Conservation (phyloP, 2,888 invertebrate species). For the Leucania comma region DNA sequence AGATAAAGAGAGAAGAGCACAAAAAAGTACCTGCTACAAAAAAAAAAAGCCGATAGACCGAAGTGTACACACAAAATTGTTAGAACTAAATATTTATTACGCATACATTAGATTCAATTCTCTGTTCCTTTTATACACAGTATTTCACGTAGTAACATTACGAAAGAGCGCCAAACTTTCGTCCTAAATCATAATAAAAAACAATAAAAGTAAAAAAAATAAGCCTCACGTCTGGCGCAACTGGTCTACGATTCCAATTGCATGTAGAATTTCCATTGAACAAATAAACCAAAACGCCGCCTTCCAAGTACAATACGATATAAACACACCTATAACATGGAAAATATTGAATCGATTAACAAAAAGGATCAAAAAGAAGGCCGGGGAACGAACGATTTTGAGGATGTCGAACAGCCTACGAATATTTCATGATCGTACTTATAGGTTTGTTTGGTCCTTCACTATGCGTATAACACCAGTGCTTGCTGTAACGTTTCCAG, state of each 20-base stretch:
- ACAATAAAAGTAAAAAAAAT: slow-evolving; percentile 26
- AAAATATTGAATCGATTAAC: slow-evolving; percentile 64
- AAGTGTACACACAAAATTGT: background rate
- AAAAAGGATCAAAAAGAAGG: slow-evolving; percentile 51
- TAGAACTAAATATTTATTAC: too few species aligned
- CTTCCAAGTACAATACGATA: slow-evolving; percentile 53
- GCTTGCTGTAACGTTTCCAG: slow-evolving; percentile 4
- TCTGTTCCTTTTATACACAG: background rate
- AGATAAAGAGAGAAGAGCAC: background rate
- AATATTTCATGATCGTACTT: slow-evolving; percentile 29
- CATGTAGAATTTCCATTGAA: slow-evolving; percentile 57
- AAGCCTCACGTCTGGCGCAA: slow-evolving; percentile 12
- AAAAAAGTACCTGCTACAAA: background rate
- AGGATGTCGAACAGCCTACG: slow-evolving; percentile 38
- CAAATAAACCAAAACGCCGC: slow-evolving; percentile 53
- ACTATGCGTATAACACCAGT: slow-evolving; percentile 14
- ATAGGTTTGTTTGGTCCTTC: slow-evolving; percentile 19
- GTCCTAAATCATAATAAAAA: slow-evolving; percentile 44
- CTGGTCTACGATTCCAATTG: slow-evolving; percentile 54
- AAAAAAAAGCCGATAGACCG: too few species aligned
- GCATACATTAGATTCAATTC: background rate
- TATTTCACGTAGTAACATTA: slow-evolving; percentile 12
- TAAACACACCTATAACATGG: slow-evolving; percentile 59
- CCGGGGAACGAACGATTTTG: slow-evolving; percentile 41
- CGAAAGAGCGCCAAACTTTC: slow-evolving; percentile 6